phyloP scores from a whole-genome alignment of 2,797 vertebrate species.

The Acestrorhynchus altus region DNA sequence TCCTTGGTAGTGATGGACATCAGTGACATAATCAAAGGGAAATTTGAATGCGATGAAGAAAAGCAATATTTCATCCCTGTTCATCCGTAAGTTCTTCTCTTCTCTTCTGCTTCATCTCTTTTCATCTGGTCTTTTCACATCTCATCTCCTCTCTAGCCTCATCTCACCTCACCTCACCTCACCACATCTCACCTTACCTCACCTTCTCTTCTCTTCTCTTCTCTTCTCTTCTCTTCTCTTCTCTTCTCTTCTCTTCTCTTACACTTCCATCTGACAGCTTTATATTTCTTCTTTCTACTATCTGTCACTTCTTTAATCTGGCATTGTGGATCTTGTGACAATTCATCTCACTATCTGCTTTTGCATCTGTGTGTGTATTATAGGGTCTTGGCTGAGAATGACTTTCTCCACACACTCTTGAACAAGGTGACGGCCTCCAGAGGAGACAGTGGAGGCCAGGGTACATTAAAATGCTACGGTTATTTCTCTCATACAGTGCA shows the following conservation, averaged over 20 bases:
- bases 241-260: background rate
- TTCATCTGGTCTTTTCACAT: background rate
- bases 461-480: conserved; percentile 69
- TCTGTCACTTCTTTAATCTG: conserved; percentile 5
- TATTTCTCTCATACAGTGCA: conserved; percentile 1
- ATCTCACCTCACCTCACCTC: background rate
- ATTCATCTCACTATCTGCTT: background rate
- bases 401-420: conserved; percentile 91
- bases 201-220: background rate
- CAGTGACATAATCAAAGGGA: conserved; percentile 96
- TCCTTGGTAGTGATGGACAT: conserved; percentile 93
- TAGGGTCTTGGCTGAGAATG: conserved; percentile 88
- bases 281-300: conserved; percentile 10
- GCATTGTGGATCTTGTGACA: background rate
- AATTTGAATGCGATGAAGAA: conserved; percentile 93
- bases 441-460: conserved; percentile 96
- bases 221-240: background rate
- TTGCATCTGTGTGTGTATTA: conserved; percentile 10
- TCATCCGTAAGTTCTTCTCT: conserved; percentile 84
- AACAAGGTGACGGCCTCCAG: conserved; percentile 89
- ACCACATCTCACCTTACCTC: background rate
- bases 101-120: background rate
- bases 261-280: conserved; percentile 15
- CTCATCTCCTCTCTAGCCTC: background rate
- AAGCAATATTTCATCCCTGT: conserved; percentile 98